These are phyloP conservation scores for Apodemia mormo DNA, from an alignment of 2,888 invertebrate species.

Conservation along the genomic window DNA sequence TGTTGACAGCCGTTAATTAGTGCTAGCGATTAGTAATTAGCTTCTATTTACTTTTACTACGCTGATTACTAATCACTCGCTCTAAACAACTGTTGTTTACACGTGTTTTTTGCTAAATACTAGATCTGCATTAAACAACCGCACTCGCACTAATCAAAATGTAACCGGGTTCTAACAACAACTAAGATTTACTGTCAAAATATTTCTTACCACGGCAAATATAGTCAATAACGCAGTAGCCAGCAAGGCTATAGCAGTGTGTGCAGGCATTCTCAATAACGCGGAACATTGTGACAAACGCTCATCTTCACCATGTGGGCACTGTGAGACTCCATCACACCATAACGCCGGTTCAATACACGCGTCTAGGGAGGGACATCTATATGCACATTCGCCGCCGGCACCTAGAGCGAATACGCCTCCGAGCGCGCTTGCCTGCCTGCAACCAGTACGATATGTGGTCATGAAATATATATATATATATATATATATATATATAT, in stretches of 20 bases:
- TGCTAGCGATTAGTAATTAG: no score
- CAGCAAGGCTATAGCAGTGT: constrained; percentile 84
- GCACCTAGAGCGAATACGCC: constrained; percentile 77
- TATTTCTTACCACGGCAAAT: constrained; percentile 63
- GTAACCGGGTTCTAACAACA: no score
- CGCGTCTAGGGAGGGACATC: constrained; percentile 90
- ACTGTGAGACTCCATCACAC: constrained; percentile 90
- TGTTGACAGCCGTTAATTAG: no score
- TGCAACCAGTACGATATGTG: constrained; percentile 42
- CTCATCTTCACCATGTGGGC: constrained; percentile 91
- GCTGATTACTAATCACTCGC: no score
- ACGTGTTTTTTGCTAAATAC: no score
- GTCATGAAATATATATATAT: no score
- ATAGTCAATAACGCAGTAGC: constrained; percentile 73
- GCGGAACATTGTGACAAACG: constrained; percentile 90
- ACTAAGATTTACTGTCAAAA: background rate
- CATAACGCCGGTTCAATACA: constrained; percentile 90
- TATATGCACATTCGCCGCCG: constrained; percentile 87
- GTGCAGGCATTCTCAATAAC: constrained; percentile 87
- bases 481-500: no score
- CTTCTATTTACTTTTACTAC: no score
- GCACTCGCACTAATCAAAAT: no score
- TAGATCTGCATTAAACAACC: no score
- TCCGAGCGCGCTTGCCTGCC: constrained; percentile 76
- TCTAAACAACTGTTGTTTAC: no score